Percentiles rank a stretch among this genome's conserved stretches.
phyloP scores from a whole-genome alignment of 2,888 invertebrate species.

The Vandiemenella viatica region DNA sequence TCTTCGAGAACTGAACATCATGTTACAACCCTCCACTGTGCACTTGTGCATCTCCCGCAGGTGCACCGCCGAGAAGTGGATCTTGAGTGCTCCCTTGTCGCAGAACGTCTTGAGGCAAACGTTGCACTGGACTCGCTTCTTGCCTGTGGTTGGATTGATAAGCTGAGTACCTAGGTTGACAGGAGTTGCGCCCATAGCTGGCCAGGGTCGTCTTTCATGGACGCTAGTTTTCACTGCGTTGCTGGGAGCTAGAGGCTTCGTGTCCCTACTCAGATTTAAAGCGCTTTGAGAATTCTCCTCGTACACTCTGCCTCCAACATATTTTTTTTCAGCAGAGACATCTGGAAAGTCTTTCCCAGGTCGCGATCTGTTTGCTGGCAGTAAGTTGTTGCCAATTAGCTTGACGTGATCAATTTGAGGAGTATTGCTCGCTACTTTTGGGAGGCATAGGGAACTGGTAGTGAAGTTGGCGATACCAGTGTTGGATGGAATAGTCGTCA shows the following conservation, averaged over 20 bases:
- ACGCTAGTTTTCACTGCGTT: slow-evolving; percentile 39
- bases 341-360: too few relatives aligned
- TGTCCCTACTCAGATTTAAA: slow-evolving; percentile 45
- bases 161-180: slow-evolving; percentile 76
- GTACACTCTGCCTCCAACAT: too few relatives aligned
- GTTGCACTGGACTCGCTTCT: slow-evolving; percentile 94
- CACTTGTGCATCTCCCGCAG: slow-evolving; percentile 99
- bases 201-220: slow-evolving; percentile 69
- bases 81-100: slow-evolving; percentile 98
- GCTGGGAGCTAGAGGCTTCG: slow-evolving; percentile 19
- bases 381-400: too few relatives aligned
- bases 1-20: slow-evolving; percentile 96
- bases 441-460: too few relatives aligned
- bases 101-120: slow-evolving; percentile 98
- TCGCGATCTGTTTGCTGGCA: too few relatives aligned
- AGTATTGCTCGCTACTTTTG: too few relatives aligned
- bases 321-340: too few relatives aligned
- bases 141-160: slow-evolving; percentile 84
- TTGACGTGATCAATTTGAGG: too few relatives aligned
- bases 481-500: too few relatives aligned
- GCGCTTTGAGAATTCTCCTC: slow-evolving; percentile 46
- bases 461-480: too few relatives aligned
- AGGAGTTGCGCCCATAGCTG: slow-evolving; percentile 65
- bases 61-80: slow-evolving; percentile 97
- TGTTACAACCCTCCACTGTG: slow-evolving; percentile 94